A percentile compares a stretch with the other conserved stretches of the same genome.
These are phyloP conservation scores for Xerus rutilus DNA, from an alignment of 2,797 vertebrate genomes.

Conservation along the genomic window DNA sequence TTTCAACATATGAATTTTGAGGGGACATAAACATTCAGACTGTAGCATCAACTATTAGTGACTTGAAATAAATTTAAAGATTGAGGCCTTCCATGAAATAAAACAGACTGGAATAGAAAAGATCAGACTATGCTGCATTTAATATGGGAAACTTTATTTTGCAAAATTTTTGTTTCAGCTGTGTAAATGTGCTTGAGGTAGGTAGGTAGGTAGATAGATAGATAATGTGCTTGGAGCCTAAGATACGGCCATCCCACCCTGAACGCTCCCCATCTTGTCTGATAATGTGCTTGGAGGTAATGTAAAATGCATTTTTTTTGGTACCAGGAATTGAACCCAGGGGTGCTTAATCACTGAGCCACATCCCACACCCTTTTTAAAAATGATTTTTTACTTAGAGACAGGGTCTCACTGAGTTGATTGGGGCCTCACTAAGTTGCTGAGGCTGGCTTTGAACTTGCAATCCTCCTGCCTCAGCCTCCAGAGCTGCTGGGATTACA, in stretches of 20 bases:
- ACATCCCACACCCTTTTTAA: too few relatives aligned
- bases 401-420: too few relatives aligned
- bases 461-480: background rate
- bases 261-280: too few relatives aligned
- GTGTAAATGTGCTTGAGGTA: background rate
- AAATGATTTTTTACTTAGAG: too few relatives aligned
- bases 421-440: too few relatives aligned
- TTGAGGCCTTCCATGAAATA: background rate
- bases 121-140: background rate
- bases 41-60: background rate
- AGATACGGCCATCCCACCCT: too few relatives aligned
- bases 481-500: background rate
- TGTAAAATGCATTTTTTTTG: background rate
- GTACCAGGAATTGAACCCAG: too few relatives aligned
- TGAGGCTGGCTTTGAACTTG: too few relatives aligned
- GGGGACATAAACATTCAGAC: background rate
- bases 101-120: background rate
- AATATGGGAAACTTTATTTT: background rate
- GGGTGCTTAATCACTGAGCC: too few relatives aligned
- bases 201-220: background rate
- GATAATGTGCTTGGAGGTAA: background rate
- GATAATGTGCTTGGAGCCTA: background rate
- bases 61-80: constrained; percentile 3
- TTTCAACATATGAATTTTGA: background rate
- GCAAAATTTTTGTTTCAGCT: background rate